Percentiles rank a stretch among this genome's conserved stretches.
These are phyloP conservation scores for Natator depressus DNA, from an alignment of 2,113 vertebrate species.

Conservation along the genomic window DNA sequence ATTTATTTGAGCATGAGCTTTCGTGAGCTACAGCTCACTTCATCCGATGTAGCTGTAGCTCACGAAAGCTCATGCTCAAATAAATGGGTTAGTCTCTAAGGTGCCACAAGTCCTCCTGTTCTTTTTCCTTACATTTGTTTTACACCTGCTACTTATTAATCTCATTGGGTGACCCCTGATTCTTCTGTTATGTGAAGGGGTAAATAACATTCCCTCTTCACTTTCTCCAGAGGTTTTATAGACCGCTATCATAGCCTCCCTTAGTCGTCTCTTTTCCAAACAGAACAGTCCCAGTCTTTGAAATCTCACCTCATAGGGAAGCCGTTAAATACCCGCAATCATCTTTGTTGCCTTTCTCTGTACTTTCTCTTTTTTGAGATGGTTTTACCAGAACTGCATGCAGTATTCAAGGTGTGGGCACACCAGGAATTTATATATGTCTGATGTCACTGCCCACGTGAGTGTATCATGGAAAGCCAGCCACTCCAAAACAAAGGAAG, in stretches of 20 bases:
- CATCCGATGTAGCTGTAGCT: too few relatives aligned
- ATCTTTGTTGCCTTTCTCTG: neutral
- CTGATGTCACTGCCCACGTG: fast-evolving
- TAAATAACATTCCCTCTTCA: neutral
- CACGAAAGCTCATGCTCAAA: too few relatives aligned
- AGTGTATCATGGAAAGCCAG: neutral
- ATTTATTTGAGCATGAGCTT: too few relatives aligned
- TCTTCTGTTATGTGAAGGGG: neutral
- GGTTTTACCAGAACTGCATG: neutral
- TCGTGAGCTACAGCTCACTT: too few relatives aligned
- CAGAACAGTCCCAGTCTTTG: neutral
- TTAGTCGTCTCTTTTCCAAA: neutral
- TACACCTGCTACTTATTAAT: neutral
- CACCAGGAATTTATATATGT: too few relatives aligned
- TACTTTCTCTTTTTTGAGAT: neutral
- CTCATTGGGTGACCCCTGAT: too few relatives aligned
- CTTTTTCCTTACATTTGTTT: neutral
- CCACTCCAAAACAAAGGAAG: neutral
- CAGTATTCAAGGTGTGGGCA: neutral
- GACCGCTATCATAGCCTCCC: neutral
- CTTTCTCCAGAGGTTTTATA: neutral
- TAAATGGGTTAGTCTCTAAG: too few relatives aligned
- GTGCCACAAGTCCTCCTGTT: too few relatives aligned
- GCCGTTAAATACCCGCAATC: neutral
- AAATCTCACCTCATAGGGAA: too few relatives aligned